Percentiles rank a stretch among this genome's conserved stretches.
Conservation (phyloP, 2,888 invertebrate genomes). For the Chalcis sispes region DNA sequence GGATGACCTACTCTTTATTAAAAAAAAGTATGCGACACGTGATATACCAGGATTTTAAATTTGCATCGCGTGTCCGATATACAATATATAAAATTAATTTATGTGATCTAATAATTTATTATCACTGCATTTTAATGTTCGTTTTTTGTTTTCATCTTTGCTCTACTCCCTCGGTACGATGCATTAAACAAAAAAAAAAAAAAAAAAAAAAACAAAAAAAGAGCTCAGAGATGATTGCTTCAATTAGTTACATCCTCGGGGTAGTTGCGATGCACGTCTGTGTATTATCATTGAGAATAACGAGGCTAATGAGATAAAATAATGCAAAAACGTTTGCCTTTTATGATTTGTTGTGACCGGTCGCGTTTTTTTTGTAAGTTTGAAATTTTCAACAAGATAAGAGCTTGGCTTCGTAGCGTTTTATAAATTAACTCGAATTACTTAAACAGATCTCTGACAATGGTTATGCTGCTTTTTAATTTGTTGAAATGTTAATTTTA, state of each 20-base stretch:
- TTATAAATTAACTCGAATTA: too few relatives aligned
- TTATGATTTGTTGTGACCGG: conserved; percentile 1
- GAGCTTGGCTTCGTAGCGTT: too few relatives aligned
- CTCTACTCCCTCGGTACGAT: too few relatives aligned
- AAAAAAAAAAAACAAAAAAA: too few relatives aligned
- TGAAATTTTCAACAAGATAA: not conserved
- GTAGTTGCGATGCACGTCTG: not conserved
- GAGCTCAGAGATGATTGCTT: too few relatives aligned
- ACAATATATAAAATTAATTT: not conserved
- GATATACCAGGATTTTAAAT: conserved; percentile 7
- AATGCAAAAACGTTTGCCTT: conserved; percentile 12
- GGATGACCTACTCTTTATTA: conserved; percentile 41
- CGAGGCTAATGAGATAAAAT: conserved; percentile 21
- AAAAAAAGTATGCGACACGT: too few relatives aligned
- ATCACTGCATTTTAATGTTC: too few relatives aligned
- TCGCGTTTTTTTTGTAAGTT: not conserved
- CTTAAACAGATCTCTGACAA: too few relatives aligned
- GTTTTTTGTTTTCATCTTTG: not conserved
- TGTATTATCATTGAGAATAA: conserved; percentile 23
- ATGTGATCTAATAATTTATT: not conserved
- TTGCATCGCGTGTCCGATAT: not conserved
- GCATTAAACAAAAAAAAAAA: too few relatives aligned
- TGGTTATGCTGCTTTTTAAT: too few relatives aligned
- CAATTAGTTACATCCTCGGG: too few relatives aligned
- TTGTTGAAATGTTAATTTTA: too few relatives aligned